phyloP scores from a whole-genome alignment of 1,140 invertebrate genomes.

The Chlorops oryzae region DNA sequence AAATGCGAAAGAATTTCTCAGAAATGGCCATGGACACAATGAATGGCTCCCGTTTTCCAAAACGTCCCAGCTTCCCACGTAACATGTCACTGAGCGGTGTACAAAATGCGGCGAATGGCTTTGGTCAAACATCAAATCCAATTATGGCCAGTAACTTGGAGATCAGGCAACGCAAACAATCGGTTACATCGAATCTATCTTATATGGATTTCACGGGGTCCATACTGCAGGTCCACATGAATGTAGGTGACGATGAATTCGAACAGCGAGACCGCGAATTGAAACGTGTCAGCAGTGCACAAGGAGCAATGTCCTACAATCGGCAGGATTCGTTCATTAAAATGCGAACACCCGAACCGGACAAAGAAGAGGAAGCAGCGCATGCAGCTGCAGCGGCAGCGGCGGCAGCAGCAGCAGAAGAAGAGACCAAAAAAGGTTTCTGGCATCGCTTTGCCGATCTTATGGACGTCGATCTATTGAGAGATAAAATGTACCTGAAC shows the following conservation, averaged over 20 bases:
- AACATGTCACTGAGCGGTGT: slow-evolving; percentile 45
- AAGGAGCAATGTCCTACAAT: slow-evolving; percentile 25
- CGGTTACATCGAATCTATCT: slow-evolving; percentile 63
- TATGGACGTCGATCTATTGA: slow-evolving; percentile 60
- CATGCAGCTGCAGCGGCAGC: slow-evolving; percentile 20
- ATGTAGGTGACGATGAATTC: slow-evolving; percentile 48
- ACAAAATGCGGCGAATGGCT: slow-evolving; percentile 27
- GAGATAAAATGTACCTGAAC: slow-evolving; percentile 63
- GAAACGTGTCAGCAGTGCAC: slow-evolving; percentile 40
- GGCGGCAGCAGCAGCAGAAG: slow-evolving; percentile 26
- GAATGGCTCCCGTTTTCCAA: slow-evolving; percentile 35
- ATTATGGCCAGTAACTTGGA: slow-evolving; percentile 30
- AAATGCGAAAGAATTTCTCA: slow-evolving; percentile 45
- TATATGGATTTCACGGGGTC: slow-evolving; percentile 66
- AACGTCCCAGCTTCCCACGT: slow-evolving; percentile 44
- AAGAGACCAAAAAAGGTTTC: slow-evolving; percentile 48
- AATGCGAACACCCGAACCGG: slow-evolving; percentile 42
- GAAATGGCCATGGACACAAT: slow-evolving; percentile 47
- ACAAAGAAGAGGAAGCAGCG: slow-evolving; percentile 27
- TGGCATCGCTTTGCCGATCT: slow-evolving; percentile 52
- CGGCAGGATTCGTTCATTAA: slow-evolving; percentile 45
- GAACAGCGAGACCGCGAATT: slow-evolving; percentile 43
- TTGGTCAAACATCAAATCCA: slow-evolving; percentile 28
- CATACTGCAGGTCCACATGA: slow-evolving; percentile 59
- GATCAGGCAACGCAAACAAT: slow-evolving; percentile 54